Evolutionary conservation across 1,140 invertebrate species (phyloP), one percentile per base, ranked within the genome.

Genomic region (Drosophila pruinosa): DNA sequence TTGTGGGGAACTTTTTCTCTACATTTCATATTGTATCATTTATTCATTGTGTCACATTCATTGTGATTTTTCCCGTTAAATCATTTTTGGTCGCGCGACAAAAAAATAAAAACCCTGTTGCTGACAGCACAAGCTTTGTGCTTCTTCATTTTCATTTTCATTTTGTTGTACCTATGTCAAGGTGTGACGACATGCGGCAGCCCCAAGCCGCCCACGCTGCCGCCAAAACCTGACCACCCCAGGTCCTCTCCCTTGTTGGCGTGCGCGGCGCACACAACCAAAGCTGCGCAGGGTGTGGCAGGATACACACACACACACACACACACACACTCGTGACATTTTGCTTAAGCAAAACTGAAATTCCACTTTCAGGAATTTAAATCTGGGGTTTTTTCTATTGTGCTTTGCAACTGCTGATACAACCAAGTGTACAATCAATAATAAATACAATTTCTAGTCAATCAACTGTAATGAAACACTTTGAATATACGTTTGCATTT

Each of bases 241-340:
- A 48, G 8, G 14, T 34, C 24, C 22, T 31, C n/a, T n/a, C n/a
- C 19, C 15, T 54, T 56, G 36, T 26, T 45, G 61, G 61, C 65
- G 52, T 65, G 68, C 71, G 59, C 24, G 12, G 14, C 62, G 65
- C 63, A 50, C 31, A 31, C 68, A 71, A 63, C 21, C 41, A 45
- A 24, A 31, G 41, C 72, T 59, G 59, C 65, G 63, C 72, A 77
- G 78, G 78, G 78, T 77, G 78, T 81, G 78, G 65, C 26, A 52
- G 43, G 39, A 70, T n/a, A 65, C 41, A 65, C 26, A 56, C 19
- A 64, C 26, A 77, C 14, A 19, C 50, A 70, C 52, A 39, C 14
- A 36, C 12, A 54, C 12, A 53, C 15, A 31, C 36, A 15, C 21
- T 19, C 24, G 21, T 19, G 14, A 26, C 43, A 39, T 31, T 58